phyloP scores from a whole-genome alignment of 2,113 vertebrate species.

The Otus sunia region DNA sequence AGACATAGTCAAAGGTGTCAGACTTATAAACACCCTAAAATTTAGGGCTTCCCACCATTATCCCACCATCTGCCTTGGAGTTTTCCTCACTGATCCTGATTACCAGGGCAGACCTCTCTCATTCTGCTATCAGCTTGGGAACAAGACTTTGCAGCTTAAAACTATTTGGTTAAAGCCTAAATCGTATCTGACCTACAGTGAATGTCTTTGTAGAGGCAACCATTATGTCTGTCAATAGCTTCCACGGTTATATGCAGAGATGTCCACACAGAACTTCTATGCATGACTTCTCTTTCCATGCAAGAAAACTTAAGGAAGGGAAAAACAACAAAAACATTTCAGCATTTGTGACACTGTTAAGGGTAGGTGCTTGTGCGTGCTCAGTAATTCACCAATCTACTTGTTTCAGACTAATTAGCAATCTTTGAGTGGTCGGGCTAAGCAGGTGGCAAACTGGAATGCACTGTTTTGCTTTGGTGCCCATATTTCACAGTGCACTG shows the following conservation, averaged over 20 bases:
- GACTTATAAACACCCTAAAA: background rate
- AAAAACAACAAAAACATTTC: background rate
- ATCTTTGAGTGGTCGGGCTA: background rate
- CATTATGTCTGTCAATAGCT: background rate
- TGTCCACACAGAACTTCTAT: background rate
- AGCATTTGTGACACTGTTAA: background rate
- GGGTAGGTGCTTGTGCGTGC: background rate
- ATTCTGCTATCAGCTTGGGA: background rate
- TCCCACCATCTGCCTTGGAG: background rate
- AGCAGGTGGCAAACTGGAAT: constrained; percentile 28
- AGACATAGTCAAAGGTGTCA: background rate
- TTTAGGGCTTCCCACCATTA: background rate
- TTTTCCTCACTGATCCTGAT: background rate
- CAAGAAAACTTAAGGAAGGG: background rate
- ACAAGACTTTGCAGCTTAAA: background rate
- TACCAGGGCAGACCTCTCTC: background rate
- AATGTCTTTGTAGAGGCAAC: background rate
- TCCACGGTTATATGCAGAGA: background rate
- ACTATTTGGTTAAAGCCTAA: background rate
- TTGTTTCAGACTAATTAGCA: constrained; percentile 11
- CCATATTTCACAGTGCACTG: constrained; percentile 31
- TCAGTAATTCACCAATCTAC: background rate
- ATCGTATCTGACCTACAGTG: background rate
- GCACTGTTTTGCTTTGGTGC: constrained; percentile 26
- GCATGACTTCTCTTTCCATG: background rate